Evolutionary conservation across 2,113 vertebrate genomes (phyloP), one percentile per base, ranked within the genome.

Genomic region (Perca schrenkii): DNA sequence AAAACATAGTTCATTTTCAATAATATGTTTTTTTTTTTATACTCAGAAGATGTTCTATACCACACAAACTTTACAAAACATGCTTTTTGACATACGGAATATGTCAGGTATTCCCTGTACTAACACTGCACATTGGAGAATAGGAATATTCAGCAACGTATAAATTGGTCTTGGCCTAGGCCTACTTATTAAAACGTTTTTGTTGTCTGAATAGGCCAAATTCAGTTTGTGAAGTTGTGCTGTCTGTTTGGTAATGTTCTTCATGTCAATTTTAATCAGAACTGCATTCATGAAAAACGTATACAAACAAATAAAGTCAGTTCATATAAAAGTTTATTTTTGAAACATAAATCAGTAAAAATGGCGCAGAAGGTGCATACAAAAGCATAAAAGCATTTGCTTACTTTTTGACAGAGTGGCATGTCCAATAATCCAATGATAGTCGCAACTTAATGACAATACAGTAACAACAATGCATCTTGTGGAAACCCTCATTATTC

Each of bases 401-500:
- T 79, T 65, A 5, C 28, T 49, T 60, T 43, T 14, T 47, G 75
- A 91, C 85, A 91, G 82, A 90, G 63, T 79, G 86, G 71, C 76
- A 57, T 69, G 58, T 63, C 67, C 68, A 57, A 43, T 60, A 77
- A 76, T 73, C 69, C 70, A 69, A 54, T 72, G 15, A 60, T 46
- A 78, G 80, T 53, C 62, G 74, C 52, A 61, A 54, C 73, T 63
- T 65, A 58, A 80, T 36, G 57, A 85, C 72, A 90, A 73, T 12
- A 86, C 72, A 90, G 73, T 14, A 80, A 60, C 50, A 76, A 82
- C 74, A 89, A 80, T 60, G 80, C 17, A 86, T 92, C 94, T 94
- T 84, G 14, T 83, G 84, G 89, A 93, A 91, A 89, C 64, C 88
- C 62, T 94, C 92, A 94, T 93, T 78, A 83, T 79, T 85, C 84